Base-by-base conservation (phyloP, 2,113 vertebrate genomes). In the Notarius quadriscutis region DNA sequence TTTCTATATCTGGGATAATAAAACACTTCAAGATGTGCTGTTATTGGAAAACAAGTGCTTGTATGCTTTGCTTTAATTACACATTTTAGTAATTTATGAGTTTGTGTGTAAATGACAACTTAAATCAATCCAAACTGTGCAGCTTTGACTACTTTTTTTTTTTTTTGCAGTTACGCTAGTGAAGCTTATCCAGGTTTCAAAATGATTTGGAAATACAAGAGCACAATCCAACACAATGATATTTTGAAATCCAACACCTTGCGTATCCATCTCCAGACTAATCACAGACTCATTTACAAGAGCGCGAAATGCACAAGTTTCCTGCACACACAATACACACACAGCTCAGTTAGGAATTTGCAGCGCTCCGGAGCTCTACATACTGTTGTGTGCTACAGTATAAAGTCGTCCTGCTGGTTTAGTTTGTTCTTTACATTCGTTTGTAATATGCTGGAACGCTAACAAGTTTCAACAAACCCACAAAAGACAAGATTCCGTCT, bases 401-500 rank as follows among this genome's bases (percentile, higher is more conserved):
- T 74, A 22, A 72, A 74, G 83, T 25, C 8, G 67, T 58, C 27
- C 67, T 74, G 50, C 83, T 72, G 83, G 83, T 84, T 84, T 72
- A 57, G 51, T 84, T 4, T 55, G 83, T 71, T 57, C n/a, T 55
- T 30, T 65, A 79, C 22, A 34, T 6, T 11, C 1, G 18, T 48
- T 62, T 53, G 11, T 34, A 79, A 67, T 55, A 25, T 15, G 4
- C 5, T 79, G 25, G 58, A 85, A 78, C 10, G n/a, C n/a, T 30
- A 79, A 79, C 84, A 86, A 53, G 84, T 79, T 79, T 30, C 74
- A 55, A 51, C 71, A 60, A 48, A 74, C 67, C 22, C 27, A 48
- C 51, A 17, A 25, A 48, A 41, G 25, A 60, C 0, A 27, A 80
- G 30, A 22, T 12, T 12, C 2, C 14, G 9, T 81, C 57, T 81